Percentiles rank a stretch among this genome's conserved stretches.
These are phyloP conservation scores for Tupaia tana DNA, from an alignment of 2,113 vertebrate genomes.

Conservation along the genomic window DNA sequence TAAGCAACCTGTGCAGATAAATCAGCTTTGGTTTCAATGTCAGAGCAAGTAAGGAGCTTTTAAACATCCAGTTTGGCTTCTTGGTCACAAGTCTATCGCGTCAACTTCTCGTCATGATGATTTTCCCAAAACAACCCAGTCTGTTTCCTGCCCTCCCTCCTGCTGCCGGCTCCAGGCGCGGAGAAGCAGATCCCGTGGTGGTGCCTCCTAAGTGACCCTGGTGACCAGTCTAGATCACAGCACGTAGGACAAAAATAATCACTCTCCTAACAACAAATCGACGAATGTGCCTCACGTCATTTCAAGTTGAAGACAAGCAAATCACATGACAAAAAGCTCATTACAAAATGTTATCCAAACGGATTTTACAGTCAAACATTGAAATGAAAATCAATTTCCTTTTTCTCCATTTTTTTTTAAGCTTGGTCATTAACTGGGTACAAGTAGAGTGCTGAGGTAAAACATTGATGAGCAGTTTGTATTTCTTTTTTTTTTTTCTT, in stretches of 20 bases:
- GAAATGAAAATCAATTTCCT: constrained; percentile 88
- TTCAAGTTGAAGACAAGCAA: constrained; percentile 88
- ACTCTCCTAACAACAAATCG: constrained; percentile 88
- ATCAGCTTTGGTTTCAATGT: constrained; percentile 99
- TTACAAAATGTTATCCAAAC: constrained; percentile 90
- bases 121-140: constrained; percentile 80
- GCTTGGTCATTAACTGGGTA: constrained; percentile 89
- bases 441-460: constrained; percentile 96
- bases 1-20: constrained; percentile 97
- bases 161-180: constrained; percentile 81
- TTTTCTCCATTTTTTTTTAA: constrained; percentile 84
- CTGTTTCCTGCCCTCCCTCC: constrained; percentile 83
- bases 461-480: constrained; percentile 91
- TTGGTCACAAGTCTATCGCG: constrained; percentile 89
- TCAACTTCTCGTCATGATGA: constrained; percentile 79
- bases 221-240: constrained; percentile 90
- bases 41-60: constrained; percentile 91
- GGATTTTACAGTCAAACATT: constrained; percentile 89
- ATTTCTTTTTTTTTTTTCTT: constrained; percentile 86
- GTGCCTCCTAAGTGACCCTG: constrained; percentile 89
- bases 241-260: constrained; percentile 83
- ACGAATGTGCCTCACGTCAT: constrained; percentile 89
- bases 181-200: constrained; percentile 86
- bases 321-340: constrained; percentile 90
- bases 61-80: constrained; percentile 89